Base-by-base conservation (phyloP, 1,140 invertebrate genomes). In the Mizuhopecten yessoensis region DNA sequence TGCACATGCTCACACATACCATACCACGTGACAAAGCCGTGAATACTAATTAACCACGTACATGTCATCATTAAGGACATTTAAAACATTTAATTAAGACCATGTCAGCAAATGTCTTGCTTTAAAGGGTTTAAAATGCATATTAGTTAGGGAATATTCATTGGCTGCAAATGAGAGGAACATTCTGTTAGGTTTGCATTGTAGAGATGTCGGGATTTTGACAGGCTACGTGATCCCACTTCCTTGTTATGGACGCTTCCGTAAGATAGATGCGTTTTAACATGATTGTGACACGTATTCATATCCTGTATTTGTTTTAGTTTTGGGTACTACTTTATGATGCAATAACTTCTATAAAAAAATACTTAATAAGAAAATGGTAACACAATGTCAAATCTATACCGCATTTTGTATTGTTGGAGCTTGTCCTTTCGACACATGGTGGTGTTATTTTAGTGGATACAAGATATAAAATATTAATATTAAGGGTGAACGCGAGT, bases 61-160 rank as follows among this genome's bases (percentile, higher is more conserved):
- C n/a, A 75, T 29, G 57, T 75, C 45, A 49, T 49, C 45, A 49
- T 49, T 49, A 49, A 49, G 57, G 11, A 75, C 57, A 75, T 29
- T 75, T 75, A 9, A n/a, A 75, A 29, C 57, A 75, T n/a, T 5
- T 75, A 75, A 75, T 75, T 29, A 75, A 75, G 57, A n/a, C 57
- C 57, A 29, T 29, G 57, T 75, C 57, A 75, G n/a, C 9, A 75
- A 75, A n/a, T 75, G 57, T 75, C 57, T 75, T 20, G 45, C 57
- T 29, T n/a, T 17, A n/a, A 75, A 17, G n/a, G 5, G n/a, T 29
- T 75, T 75, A 75, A 75, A 75, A 75, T 75, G 57, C 29, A 75
- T 75, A 75, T 75, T 75, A 75, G 57, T 17, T 75, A 75, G n/a
- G 29, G 57, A 75, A 75, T 75, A 75, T 75, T 75, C 57, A 75